These are phyloP conservation scores for Euleptes europaea DNA, from an alignment of 2,113 vertebrate genomes.

Conservation along the genomic window DNA sequence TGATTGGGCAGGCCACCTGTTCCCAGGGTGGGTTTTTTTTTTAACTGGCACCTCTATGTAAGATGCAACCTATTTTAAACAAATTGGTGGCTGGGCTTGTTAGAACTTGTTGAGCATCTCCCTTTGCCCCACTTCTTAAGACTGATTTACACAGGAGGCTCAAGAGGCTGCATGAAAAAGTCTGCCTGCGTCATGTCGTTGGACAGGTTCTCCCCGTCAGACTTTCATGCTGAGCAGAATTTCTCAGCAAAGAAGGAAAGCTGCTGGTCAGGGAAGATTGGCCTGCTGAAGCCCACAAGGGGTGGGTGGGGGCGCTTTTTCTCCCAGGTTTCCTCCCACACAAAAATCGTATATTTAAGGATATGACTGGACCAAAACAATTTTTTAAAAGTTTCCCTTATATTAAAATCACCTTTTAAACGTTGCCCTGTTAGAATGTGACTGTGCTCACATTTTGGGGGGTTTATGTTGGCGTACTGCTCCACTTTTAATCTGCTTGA, in stretches of 20 bases:
- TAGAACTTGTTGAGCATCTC: background rate
- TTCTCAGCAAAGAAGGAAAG: rapidly evolving
- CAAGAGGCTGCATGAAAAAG: background rate
- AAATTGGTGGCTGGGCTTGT: background rate
- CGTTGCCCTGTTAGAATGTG: constrained; percentile 36
- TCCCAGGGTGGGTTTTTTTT: background rate
- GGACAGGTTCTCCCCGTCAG: rapidly evolving
- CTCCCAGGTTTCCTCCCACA: background rate
- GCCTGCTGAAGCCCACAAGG: rapidly evolving
- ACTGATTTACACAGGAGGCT: rapidly evolving
- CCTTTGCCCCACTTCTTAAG: rapidly evolving
- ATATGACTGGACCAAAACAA: constrained; percentile 26
- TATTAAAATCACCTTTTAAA: constrained; percentile 36
- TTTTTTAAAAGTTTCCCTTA: constrained; percentile 33
- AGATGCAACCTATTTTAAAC: background rate
- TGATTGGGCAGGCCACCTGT: rapidly evolving
- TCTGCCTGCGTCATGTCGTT: rapidly evolving
- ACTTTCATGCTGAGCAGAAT: background rate
- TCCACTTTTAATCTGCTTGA: constrained; percentile 1
- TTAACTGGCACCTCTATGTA: background rate
- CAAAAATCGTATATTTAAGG: constrained; percentile 59
- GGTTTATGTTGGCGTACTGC: background rate
- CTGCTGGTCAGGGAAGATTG: rapidly evolving
- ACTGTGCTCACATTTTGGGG: background rate
- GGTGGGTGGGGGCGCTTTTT: background rate